A percentile compares a stretch with the other conserved stretches of the same genome.
Evolutionary conservation across 2,113 vertebrate genomes (phyloP).

Genomic region (Lophura nycthemera): DNA sequence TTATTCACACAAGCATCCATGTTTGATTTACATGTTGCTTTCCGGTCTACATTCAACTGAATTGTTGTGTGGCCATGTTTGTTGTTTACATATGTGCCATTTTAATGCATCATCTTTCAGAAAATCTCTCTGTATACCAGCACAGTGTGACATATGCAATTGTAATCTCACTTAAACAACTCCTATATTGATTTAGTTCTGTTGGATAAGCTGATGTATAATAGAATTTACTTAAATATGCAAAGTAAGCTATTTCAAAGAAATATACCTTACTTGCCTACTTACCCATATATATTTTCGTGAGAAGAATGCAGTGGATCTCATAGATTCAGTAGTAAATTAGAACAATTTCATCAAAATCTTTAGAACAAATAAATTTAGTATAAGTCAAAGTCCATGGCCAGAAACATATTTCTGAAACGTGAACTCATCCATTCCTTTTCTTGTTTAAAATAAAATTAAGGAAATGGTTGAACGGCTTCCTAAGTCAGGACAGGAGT

Average conservation of each 20-base stretch:
- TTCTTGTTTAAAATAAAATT: constrained; percentile 46
- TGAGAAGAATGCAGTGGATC: not conserved
- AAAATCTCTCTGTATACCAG: not conserved
- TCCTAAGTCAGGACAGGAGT: constrained; percentile 32
- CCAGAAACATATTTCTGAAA: constrained; percentile 41
- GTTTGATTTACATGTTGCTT: rapidly evolving
- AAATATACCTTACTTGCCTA: not conserved
- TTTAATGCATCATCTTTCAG: not conserved
- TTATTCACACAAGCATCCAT: rapidly evolving
- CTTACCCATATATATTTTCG: not conserved
- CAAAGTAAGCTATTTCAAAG: not conserved
- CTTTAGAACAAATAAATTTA: constrained; percentile 49
- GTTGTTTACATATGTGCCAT: not conserved
- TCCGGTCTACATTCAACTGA: not conserved
- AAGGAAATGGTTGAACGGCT: constrained; percentile 52
- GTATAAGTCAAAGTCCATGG: constrained; percentile 39
- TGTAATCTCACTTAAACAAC: not conserved
- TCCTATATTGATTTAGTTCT: not conserved
- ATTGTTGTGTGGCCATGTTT: rapidly evolving
- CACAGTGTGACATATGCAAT: not conserved
- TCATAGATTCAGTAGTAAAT: not conserved
- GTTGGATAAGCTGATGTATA: not conserved
- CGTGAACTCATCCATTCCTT: not conserved
- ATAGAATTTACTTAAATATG: not conserved
- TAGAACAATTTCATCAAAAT: constrained; percentile 28